Evolutionary conservation across 1,140 invertebrate genomes (phyloP).

Genomic region (Drosophila kikkawai): DNA sequence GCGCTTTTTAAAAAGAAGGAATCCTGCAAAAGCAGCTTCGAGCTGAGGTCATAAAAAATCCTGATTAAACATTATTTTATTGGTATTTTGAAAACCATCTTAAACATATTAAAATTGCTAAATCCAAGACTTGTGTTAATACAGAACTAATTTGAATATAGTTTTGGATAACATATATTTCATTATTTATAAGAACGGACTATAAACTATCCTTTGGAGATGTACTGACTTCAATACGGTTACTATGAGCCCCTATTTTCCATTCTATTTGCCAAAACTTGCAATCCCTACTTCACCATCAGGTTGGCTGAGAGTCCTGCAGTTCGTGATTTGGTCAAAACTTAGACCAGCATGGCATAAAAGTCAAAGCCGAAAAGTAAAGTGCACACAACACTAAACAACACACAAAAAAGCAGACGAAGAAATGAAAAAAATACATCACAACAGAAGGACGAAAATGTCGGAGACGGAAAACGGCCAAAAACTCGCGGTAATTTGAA

Average conservation of each 20-base stretch:
- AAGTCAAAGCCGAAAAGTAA: conserved; percentile 69
- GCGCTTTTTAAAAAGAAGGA: neutral
- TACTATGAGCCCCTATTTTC: neutral
- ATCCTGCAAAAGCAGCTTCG: neutral
- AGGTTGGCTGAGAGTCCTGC: conserved; percentile 18
- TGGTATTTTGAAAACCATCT: neutral
- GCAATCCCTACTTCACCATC: conserved; percentile 5
- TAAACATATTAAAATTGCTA: neutral
- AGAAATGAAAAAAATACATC: conserved; percentile 15
- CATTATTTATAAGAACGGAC: neutral
- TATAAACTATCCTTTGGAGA: neutral
- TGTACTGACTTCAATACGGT: neutral
- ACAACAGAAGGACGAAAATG: conserved; percentile 41
- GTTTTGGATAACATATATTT: too few species aligned
- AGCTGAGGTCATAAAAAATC: neutral
- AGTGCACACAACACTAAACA: conserved; percentile 47
- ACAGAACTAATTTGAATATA: neutral
- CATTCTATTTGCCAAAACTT: conserved; percentile 20
- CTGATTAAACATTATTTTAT: neutral
- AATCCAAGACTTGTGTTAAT: too few species aligned
- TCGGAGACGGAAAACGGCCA: conserved; percentile 32
- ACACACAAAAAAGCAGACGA: neutral
- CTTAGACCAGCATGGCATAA: conserved; percentile 45
- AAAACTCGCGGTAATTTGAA: conserved; percentile 79
- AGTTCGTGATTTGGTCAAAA: conserved; percentile 30